Evolutionary conservation across 2,888 invertebrate species (phyloP), one percentile per base, ranked within the genome.

Genomic region (Pyrgus malvae): DNA sequence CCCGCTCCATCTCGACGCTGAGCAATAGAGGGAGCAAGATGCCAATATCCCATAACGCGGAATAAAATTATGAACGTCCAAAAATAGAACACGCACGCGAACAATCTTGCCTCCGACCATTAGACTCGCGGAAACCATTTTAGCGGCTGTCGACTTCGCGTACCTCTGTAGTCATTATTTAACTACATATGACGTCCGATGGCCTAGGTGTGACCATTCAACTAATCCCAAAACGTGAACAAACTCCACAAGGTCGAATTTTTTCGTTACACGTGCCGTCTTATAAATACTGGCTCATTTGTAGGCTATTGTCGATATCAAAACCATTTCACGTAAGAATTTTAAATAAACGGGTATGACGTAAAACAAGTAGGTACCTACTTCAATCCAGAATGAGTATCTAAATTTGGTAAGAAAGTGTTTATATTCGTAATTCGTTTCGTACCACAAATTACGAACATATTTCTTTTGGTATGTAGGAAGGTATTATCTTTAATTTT

Each of bases 11-110:
- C 21, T 16, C 11, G 40, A 62, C 21, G 60, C 25, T 2, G 11
- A 12, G 11, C 11, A 1, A 12, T 12, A 3, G 69, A 63, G 3
- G 14, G 62, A 70, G 68, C 19, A 62, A 71, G 76, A 78, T 55
- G 57, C 64, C 14, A 67, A 70, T 68, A 69, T 67, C 72, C 63
- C 33, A 35, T 35, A 35, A 35, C 33, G 14, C 33, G 12, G n/a
- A 65, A 67, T 74, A 68, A 77, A 77, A 56, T 79, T 76, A 79
- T 76, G 72, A 67, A 71, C 61, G 62, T 71, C 72, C 78, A 78
- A 75, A 86, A 83, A 84, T 87, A 87, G 81, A 78, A 67, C 70
- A 68, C 74, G 76, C 82, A 84, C 78, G 81, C 78, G 80, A 83
- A 70, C 75, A 67, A 72, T 72, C 75, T 74, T 72, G 74, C 70